Base-by-base conservation (phyloP, 2,888 invertebrate genomes). In the Lasioglossum leucozonium region DNA sequence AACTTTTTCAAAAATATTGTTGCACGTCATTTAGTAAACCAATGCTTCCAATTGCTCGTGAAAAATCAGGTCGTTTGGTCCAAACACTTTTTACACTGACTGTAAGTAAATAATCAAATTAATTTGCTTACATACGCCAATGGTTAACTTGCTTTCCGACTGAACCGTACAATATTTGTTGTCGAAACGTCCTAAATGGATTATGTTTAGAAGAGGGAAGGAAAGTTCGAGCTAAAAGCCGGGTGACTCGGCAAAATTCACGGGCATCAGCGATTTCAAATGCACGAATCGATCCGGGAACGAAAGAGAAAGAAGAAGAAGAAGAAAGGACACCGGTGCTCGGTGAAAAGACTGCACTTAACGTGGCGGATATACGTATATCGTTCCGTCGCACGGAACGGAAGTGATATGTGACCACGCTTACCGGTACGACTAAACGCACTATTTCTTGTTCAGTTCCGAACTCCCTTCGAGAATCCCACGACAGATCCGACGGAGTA, bases 271-370 rank as follows among this genome's bases (percentile, higher is more conserved):
- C 75, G 16, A 73, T 81, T 83, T 71, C n/a, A 58, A 79, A 81
- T 83, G 65, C 72, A 37, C 62, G 77, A 62, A 79, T 84, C 87
- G 82, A 88, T 79, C 80, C 80, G 65, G 69, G 62, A 26, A 67
- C 72, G 71, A 73, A 65, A 67, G 79, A 72, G 58, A 80, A 87
- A 78, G 77, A 87, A 85, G 71, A 65, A 67, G 79, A 72, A 65
- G 81, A 87, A 78, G 77, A 87, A 85, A 86, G 44, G 30, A 71
- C 37, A 34, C 30, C 26, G 55, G 42, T 40, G 79, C 72, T 76
- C 72, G 90, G 42, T 84, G 91, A 89, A 89, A 88, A 90, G 87
- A 51, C 84, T 86, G 91, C 87, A 85, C 88, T 90, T 90, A 87
- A 89, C 85, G 89, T 77, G 82, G 71, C 82, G 81, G 79, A 87